Evolutionary conservation across 2,888 invertebrate species (phyloP).

Genomic region (Leistus spinibarbis): DNA sequence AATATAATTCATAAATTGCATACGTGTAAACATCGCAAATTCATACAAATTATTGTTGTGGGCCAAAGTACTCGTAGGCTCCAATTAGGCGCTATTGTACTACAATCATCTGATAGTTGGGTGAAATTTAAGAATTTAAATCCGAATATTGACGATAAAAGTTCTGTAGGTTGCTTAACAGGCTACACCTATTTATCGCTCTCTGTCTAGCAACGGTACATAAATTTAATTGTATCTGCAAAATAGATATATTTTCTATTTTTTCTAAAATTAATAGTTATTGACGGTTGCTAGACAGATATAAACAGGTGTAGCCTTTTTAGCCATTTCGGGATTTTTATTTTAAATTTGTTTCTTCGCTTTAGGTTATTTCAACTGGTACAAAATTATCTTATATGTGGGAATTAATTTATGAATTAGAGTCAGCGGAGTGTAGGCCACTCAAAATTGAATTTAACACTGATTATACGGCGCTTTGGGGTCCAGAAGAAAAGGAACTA

Average conservation of each 20-base stretch:
- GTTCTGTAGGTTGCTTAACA: slow-evolving; percentile 61
- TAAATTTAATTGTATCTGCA: too few relatives aligned
- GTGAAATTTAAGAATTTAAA: slow-evolving; percentile 70
- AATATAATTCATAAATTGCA: slow-evolving; percentile 80
- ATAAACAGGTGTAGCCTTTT: too few relatives aligned
- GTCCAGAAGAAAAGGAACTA: slow-evolving; percentile 46
- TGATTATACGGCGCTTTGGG: slow-evolving; percentile 60
- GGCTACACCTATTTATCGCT: too few relatives aligned
- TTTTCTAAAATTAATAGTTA: too few relatives aligned
- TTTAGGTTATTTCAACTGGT: slow-evolving; percentile 72
- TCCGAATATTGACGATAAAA: slow-evolving; percentile 64
- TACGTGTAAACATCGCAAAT: slow-evolving; percentile 84
- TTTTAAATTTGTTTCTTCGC: too few relatives aligned
- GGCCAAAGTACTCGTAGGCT: slow-evolving; percentile 58
- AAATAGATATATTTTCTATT: too few relatives aligned
- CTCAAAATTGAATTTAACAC: slow-evolving; percentile 69
- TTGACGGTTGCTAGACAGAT: too few relatives aligned
- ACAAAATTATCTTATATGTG: slow-evolving; percentile 83
- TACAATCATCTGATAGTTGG: slow-evolving; percentile 66
- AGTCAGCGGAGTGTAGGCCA: slow-evolving; percentile 55
- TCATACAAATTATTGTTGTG: slow-evolving; percentile 76
- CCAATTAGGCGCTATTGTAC: slow-evolving; percentile 41
- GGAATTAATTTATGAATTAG: slow-evolving; percentile 61
- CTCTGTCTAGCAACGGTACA: too few relatives aligned
- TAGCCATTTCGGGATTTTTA: too few relatives aligned